Conservation (phyloP, 2,888 invertebrate genomes). For the Lamellibrachia columna region DNA sequence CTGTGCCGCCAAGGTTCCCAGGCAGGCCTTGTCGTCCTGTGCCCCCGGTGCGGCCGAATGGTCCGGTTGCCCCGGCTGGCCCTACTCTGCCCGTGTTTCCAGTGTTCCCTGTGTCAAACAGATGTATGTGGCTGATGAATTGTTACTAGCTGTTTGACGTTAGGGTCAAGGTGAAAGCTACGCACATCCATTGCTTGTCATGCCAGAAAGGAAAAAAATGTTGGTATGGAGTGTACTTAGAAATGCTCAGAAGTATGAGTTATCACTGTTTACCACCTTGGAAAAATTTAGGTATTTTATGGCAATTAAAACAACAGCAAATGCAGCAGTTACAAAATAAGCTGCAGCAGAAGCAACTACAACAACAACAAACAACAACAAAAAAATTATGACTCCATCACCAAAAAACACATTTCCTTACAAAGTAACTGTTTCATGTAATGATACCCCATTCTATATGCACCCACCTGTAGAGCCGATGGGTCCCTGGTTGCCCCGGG, state of each 20-base stretch:
- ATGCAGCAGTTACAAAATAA: neutral
- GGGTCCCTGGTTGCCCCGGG: neutral
- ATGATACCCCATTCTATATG: neutral
- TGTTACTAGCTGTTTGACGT: neutral
- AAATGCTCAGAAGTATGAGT: no score
- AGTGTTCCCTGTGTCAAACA: neutral
- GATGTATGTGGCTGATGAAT: neutral
- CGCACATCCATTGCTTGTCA: no score
- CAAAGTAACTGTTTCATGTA: no score
- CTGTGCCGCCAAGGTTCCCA: neutral
- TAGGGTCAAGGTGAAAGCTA: no score
- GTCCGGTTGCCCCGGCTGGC: neutral
- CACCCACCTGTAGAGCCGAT: neutral
- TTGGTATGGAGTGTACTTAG: no score
- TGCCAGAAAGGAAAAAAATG: no score
- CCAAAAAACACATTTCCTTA: no score
- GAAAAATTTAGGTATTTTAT: neutral
- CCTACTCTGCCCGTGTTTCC: neutral
- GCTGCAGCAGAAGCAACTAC: neutral
- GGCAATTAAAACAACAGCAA: no score
- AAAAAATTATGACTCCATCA: no score
- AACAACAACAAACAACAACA: neutral
- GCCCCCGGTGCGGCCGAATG: neutral
- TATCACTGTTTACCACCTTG: neutral
- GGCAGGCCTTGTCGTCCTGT: neutral